Conservation (phyloP, 2,797 vertebrate species). For the Eulemur rubriventer region DNA sequence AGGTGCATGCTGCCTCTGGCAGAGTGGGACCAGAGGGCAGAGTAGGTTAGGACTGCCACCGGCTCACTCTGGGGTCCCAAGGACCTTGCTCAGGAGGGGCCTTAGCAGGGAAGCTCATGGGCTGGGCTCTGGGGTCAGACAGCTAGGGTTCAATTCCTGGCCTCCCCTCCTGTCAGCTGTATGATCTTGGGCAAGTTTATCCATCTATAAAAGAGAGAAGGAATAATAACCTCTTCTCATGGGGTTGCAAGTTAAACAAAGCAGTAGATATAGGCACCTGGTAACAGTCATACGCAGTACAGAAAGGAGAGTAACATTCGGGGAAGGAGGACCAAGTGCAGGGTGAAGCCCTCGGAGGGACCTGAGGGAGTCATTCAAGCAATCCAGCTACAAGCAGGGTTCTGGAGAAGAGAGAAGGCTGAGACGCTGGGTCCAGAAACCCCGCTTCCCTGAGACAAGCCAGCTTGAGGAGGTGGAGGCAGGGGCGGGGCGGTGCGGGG, state of each 20-base stretch:
- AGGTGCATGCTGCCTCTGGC: background rate
- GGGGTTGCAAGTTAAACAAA: background rate
- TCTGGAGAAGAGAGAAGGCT: background rate
- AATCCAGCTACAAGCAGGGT: background rate
- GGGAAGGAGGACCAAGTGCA: background rate
- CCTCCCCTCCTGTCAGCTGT: background rate
- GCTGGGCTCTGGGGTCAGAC: background rate
- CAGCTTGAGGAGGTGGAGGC: background rate
- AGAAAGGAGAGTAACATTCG: background rate
- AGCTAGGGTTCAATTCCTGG: background rate
- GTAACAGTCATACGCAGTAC: background rate
- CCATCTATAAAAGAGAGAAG: background rate
- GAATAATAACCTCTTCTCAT: background rate
- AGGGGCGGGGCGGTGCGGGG: too few relatives aligned
- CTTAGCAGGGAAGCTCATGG: background rate
- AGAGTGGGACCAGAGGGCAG: background rate
- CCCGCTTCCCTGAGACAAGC: background rate
- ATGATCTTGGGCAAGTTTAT: background rate
- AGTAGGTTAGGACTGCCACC: background rate
- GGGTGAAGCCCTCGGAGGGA: background rate
- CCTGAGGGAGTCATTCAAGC: background rate
- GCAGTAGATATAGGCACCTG: background rate
- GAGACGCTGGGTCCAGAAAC: background rate
- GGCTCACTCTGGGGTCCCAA: background rate
- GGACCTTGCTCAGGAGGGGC: background rate